phyloP scores from a whole-genome alignment of 1,140 invertebrate genomes.

The Phthorimaea operculella region DNA sequence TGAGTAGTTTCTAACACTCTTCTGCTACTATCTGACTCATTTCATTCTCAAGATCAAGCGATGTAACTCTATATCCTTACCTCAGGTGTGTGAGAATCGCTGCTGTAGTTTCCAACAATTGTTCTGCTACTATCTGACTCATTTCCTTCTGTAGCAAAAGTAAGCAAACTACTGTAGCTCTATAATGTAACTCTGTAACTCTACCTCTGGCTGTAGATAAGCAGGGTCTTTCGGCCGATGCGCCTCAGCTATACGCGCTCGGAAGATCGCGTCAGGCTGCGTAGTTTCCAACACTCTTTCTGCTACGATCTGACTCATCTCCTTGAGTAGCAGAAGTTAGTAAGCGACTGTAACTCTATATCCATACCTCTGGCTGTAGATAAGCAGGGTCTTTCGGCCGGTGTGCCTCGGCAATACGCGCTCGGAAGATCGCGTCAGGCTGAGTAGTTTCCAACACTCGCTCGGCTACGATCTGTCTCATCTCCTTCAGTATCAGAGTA shows the following conservation, averaged over 20 bases:
- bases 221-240: conserved; percentile 72
- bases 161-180: no score
- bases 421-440: conserved; percentile 74
- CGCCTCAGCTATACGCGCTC: conserved; percentile 77
- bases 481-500: conserved; percentile 93
- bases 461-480: conserved; percentile 79
- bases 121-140: no score
- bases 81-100: no score
- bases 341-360: no score
- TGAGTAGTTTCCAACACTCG: conserved; percentile 67
- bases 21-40: conserved; percentile 81
- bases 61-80: no score
- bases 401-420: conserved; percentile 75
- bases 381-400: conserved; percentile 74
- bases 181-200: no score
- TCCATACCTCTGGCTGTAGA: conserved; percentile 69
- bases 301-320: conserved; percentile 84
- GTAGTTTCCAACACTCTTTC: conserved; percentile 66
- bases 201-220: conserved; percentile 71
- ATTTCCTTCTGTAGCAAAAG: no score
- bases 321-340: no score
- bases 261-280: conserved; percentile 73
- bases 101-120: no score
- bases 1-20: conserved; percentile 66
- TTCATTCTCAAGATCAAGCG: no score